phyloP scores from a whole-genome alignment of 1,140 invertebrate genomes.

The Drosophila arizonae region DNA sequence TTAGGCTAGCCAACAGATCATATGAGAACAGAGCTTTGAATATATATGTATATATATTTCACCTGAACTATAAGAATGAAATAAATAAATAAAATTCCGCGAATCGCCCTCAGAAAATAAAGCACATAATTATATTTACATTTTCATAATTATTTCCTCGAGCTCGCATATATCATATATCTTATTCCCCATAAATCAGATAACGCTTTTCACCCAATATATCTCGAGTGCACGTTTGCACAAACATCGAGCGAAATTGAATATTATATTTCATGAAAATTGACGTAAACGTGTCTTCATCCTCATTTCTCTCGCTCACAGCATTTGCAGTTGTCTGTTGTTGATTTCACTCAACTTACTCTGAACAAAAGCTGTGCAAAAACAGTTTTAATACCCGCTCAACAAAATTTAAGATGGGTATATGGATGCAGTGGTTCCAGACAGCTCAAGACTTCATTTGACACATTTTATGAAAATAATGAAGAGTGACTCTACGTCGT shows the following conservation, averaged over 20 bases:
- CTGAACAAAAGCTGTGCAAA: too few relatives aligned
- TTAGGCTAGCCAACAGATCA: not conserved
- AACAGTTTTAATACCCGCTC: too few relatives aligned
- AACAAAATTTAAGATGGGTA: too few relatives aligned
- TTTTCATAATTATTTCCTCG: not conserved
- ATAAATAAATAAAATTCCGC: not conserved
- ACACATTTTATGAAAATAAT: too few relatives aligned
- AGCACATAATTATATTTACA: not conserved
- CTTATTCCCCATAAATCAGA: constrained; percentile 18
- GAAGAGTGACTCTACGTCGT: too few relatives aligned
- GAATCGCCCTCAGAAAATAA: not conserved
- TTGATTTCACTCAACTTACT: too few relatives aligned
- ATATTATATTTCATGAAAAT: constrained; percentile 25
- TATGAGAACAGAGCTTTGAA: too few relatives aligned
- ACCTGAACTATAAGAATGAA: not conserved
- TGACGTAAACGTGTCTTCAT: constrained; percentile 16
- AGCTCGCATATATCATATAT: constrained; percentile 5
- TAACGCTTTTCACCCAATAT: constrained; percentile 4
- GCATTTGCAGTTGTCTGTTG: not conserved
- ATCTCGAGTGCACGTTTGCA: constrained; percentile 22
- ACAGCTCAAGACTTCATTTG: too few relatives aligned
- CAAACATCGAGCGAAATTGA: not conserved
- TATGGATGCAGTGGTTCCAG: too few relatives aligned
- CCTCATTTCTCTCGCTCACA: not conserved
- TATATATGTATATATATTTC: not conserved